Percentiles rank a stretch among this genome's conserved stretches.
phyloP scores from a whole-genome alignment of 2,888 invertebrate species.

The Abscondita cerata region DNA sequence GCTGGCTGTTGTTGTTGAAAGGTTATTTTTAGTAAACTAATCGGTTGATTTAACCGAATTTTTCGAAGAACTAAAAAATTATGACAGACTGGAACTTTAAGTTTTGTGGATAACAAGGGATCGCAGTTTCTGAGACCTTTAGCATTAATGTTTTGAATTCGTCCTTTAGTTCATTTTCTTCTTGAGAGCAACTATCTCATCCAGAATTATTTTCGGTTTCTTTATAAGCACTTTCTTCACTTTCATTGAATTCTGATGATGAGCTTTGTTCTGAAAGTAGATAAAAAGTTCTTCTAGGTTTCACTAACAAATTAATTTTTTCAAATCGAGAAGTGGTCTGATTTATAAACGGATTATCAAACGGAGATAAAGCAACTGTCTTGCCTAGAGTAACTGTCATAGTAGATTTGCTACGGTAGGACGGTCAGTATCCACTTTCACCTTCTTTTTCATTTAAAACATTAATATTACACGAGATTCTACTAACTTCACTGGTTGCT shows the following conservation, averaged over 20 bases:
- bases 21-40: background rate
- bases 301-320: background rate
- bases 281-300: background rate
- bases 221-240: background rate
- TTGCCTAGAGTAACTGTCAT: too few species aligned
- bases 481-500: background rate
- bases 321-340: background rate
- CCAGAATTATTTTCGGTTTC: too few species aligned
- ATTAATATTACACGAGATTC: too few species aligned
- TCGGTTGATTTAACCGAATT: background rate
- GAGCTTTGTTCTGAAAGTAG: background rate
- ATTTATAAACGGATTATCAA: background rate
- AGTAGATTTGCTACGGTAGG: background rate
- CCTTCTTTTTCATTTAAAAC: background rate
- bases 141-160: background rate
- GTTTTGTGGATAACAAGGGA: background rate
- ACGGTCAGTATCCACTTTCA: background rate
- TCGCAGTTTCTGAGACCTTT: background rate
- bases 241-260: too few species aligned
- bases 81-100: background rate
- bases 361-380: background rate
- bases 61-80: background rate
- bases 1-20: background rate
- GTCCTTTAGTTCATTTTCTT: background rate
- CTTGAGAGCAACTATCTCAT: background rate